Evolutionary conservation across 2,797 vertebrate genomes (phyloP).

Genomic region (Fringilla coelebs): DNA sequence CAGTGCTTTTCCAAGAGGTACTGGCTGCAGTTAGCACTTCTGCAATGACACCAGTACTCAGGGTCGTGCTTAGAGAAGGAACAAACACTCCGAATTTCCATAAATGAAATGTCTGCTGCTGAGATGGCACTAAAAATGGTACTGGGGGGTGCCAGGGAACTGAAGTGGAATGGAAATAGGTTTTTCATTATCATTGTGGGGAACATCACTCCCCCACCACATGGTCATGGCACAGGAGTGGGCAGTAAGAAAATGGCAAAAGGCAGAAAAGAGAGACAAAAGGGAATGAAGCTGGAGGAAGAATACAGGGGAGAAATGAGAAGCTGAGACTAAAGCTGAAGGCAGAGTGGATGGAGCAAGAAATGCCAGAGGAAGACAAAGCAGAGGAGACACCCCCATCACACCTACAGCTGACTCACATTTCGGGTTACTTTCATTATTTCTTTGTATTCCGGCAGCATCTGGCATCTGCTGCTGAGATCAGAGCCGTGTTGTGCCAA

Average conservation of each 20-base stretch:
- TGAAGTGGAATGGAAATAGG: background rate
- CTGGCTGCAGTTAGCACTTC: background rate
- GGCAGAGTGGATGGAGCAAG: background rate
- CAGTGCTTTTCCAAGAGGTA: constrained; percentile 22
- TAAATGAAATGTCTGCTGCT: background rate
- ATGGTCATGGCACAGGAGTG: background rate
- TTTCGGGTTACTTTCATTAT: constrained; percentile 11
- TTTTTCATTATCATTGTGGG: background rate
- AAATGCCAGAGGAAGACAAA: background rate
- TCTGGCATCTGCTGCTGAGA: constrained; percentile 50
- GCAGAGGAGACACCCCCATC: constrained; percentile 25
- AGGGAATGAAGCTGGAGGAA: background rate
- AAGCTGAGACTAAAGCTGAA: background rate
- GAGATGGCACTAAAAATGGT: background rate
- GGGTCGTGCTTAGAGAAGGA: background rate
- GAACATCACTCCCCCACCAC: background rate
- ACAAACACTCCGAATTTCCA: background rate
- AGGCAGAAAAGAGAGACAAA: background rate
- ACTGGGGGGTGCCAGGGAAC: background rate
- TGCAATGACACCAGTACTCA: background rate
- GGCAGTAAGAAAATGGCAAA: background rate
- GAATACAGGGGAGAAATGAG: background rate
- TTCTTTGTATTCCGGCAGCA: constrained; percentile 34
- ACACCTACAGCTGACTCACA: constrained; percentile 51
- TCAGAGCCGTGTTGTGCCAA: constrained; percentile 20